These are phyloP conservation scores for Pavo muticus DNA, from an alignment of 2,113 vertebrate genomes.

Conservation along the genomic window DNA sequence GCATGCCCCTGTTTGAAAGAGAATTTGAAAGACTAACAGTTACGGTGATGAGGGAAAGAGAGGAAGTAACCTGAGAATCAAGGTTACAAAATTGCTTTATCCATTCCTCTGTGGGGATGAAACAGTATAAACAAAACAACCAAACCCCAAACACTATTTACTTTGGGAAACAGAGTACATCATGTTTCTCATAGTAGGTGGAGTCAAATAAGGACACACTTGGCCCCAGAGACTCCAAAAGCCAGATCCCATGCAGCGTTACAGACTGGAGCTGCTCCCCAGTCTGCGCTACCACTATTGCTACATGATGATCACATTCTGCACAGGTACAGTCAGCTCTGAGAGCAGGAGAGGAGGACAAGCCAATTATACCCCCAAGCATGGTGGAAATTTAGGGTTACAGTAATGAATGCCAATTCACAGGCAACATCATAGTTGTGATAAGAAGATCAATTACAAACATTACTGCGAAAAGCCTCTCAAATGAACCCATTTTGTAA, in stretches of 20 bases:
- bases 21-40: conserved; percentile 16
- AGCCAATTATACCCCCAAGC: neutral
- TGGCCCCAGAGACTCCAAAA: neutral
- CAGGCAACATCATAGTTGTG: neutral
- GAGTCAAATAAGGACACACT: conserved; percentile 41
- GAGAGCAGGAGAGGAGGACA: neutral
- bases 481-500: neutral
- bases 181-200: conserved; percentile 37
- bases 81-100: conserved; percentile 53
- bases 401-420: neutral
- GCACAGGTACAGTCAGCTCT: neutral
- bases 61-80: conserved; percentile 62
- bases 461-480: neutral
- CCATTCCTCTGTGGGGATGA: conserved; percentile 28
- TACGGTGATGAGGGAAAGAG: neutral
- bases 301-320: fast-evolving
- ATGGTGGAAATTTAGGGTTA: fast-evolving
- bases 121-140: conserved; percentile 39
- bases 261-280: neutral
- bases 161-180: conserved; percentile 12
- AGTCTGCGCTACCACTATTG: neutral
- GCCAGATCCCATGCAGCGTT: neutral
- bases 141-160: conserved; percentile 51
- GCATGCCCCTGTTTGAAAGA: conserved; percentile 44
- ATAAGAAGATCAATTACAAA: neutral